phyloP scores from a whole-genome alignment of 2,888 invertebrate species.

The Lycophotia porphyrea region DNA sequence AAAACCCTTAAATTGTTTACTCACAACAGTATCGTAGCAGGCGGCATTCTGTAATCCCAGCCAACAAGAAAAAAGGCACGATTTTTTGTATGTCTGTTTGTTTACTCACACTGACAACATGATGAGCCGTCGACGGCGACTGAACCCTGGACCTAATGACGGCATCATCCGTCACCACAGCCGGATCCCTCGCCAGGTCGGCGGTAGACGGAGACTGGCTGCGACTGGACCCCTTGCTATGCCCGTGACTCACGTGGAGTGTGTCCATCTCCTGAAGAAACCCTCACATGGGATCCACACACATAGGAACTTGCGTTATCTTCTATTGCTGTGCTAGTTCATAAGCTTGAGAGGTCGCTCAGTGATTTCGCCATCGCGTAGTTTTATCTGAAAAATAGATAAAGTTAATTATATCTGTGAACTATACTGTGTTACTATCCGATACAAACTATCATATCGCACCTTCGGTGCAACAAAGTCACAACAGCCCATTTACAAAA shows the following conservation, averaged over 20 bases:
- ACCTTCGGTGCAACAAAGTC: too few relatives aligned
- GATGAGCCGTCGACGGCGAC: constrained; percentile 84
- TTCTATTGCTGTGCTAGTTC: constrained; percentile 48
- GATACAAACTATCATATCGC: not conserved
- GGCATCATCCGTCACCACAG: constrained; percentile 83
- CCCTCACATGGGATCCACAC: constrained; percentile 55
- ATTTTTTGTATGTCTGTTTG: not conserved
- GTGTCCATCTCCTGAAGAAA: constrained; percentile 80
- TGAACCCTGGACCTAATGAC: constrained; percentile 87
- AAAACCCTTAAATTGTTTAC: constrained; percentile 1
- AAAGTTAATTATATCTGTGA: constrained; percentile 21
- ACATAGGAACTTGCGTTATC: constrained; percentile 56
- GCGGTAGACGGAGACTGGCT: constrained; percentile 91
- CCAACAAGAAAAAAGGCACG: not conserved
- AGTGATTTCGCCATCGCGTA: constrained; percentile 71
- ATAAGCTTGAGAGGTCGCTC: constrained; percentile 53
- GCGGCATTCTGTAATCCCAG: not conserved
- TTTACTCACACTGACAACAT: constrained; percentile 83
- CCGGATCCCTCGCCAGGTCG: constrained; percentile 86
- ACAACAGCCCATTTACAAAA: too few relatives aligned
- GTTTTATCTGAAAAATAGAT: constrained; percentile 70
- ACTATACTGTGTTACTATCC: not conserved
- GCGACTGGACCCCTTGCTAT: constrained; percentile 91
- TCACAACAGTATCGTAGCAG: not conserved
- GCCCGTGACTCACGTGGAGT: constrained; percentile 85